These are phyloP conservation scores for Eublepharis macularius DNA, from an alignment of 2,113 vertebrate genomes.

Conservation along the genomic window DNA sequence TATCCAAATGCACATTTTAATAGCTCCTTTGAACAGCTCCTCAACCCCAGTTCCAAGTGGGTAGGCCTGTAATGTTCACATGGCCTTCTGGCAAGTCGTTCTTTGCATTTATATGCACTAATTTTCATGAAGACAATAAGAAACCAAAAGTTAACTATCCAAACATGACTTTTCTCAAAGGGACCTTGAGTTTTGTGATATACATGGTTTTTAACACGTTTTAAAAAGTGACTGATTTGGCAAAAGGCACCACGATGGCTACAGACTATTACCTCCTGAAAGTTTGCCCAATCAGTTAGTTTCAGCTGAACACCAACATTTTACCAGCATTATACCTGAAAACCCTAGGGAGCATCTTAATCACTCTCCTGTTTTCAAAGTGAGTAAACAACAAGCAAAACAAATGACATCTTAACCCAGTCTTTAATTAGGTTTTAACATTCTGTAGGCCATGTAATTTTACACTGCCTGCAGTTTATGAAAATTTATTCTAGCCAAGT, in stretches of 20 bases:
- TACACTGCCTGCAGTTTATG: background rate
- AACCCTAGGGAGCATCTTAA: slow-evolving; percentile 43
- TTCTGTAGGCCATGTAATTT: background rate
- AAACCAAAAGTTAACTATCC: background rate
- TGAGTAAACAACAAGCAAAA: slow-evolving; percentile 27
- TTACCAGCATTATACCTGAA: slow-evolving; percentile 27
- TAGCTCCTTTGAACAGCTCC: background rate
- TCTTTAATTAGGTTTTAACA: background rate
- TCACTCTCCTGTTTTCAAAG: slow-evolving; percentile 40
- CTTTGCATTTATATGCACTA: background rate
- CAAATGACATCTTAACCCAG: background rate
- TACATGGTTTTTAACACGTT: slow-evolving; percentile 44
- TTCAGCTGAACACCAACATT: slow-evolving; percentile 32
- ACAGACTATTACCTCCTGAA: background rate
- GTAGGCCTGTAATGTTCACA: background rate
- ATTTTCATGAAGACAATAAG: background rate
- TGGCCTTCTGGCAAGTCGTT: background rate
- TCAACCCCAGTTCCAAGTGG: background rate
- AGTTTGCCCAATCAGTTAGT: slow-evolving; percentile 31
- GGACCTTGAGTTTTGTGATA: background rate
- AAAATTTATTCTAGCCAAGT: background rate
- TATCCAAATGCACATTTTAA: background rate
- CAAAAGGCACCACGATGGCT: slow-evolving; percentile 39
- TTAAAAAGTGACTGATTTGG: slow-evolving; percentile 34
- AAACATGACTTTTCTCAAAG: background rate